phyloP scores from a whole-genome alignment of 2,888 invertebrate genomes.

The Pterobdella sp. region DNA sequence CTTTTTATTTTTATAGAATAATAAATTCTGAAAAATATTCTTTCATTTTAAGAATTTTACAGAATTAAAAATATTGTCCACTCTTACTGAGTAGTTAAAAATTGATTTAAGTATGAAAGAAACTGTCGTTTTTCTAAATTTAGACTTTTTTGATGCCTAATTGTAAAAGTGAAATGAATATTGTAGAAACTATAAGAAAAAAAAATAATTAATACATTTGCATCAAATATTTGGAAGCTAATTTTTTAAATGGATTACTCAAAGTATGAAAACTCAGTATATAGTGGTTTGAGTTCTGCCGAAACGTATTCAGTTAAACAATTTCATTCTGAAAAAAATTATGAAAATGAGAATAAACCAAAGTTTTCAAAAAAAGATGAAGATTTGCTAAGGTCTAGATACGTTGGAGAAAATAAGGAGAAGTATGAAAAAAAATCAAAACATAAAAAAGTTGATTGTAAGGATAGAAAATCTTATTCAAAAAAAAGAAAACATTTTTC shows the following conservation, averaged over 20 bases:
- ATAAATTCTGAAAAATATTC: not conserved
- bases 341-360: not conserved
- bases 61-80: not conserved
- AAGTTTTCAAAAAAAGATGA: not conserved
- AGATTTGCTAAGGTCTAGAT: too few relatives aligned
- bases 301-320: not conserved
- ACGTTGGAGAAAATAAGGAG: not conserved
- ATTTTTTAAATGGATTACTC: not conserved
- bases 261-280: not conserved
- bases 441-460: too few relatives aligned
- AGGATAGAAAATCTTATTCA: not conserved
- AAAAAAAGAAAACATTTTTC: not conserved
- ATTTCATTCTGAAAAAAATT: not conserved
- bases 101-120: not conserved
- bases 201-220: not conserved
- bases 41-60: not conserved
- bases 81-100: not conserved
- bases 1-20: not conserved
- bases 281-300: not conserved
- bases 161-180: not conserved
- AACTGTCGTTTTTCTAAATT: not conserved
- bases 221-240: not conserved
- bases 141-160: not conserved
- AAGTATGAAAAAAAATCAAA: not conserved
- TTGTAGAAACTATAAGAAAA: not conserved